Evolutionary conservation across 2,888 invertebrate genomes (phyloP), one percentile per base, ranked within the genome.

Genomic region (Troides oblongomaculatus): DNA sequence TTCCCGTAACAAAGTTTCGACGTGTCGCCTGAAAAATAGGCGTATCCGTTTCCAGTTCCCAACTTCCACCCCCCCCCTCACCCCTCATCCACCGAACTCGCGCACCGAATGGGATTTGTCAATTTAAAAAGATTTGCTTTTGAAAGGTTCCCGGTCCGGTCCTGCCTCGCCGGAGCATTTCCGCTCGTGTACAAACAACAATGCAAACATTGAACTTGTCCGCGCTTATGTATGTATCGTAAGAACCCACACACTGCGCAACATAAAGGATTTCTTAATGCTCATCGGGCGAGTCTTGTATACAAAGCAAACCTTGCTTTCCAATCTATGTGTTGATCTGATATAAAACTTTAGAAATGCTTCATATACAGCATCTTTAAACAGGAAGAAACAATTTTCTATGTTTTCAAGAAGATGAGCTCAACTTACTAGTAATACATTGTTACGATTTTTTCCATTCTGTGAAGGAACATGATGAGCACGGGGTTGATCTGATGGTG

Each of bases 1-100:
- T 70, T 66, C 62, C 67, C 43, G 18, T 58, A 53, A 63, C 50
- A 25, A 70, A 73, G 72, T 76, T 77, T 71, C 62, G 74, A 75
- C 73, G 64, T 65, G 69, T 71, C 59, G 53, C 66, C 68, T 77
- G 75, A 77, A 74, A 77, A 74, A 77, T 75, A 74, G 75, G 69
- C 64, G 70, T 50, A 62, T 66, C 56, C 59, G 65, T 18, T 50
- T 46, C 57, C 67, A 67, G 66, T 59, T 71, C 67, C 58, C 61
- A 39, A 65, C 62, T 57, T 36, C 36, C 23, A 1, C 36, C 50
- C 43, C 21, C 43, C 21, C 39, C 61, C 58, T 21, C 30, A 30
- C 30, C 30, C 30, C 30, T 30, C 30, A 0, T 30, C 30, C 30
- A 30, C 30, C 30, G 30, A 30, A 30, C 30, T 30, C 23, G 62